These are phyloP conservation scores for Agonopterix subpropinquella DNA, from an alignment of 2,888 invertebrate species.

Conservation along the genomic window DNA sequence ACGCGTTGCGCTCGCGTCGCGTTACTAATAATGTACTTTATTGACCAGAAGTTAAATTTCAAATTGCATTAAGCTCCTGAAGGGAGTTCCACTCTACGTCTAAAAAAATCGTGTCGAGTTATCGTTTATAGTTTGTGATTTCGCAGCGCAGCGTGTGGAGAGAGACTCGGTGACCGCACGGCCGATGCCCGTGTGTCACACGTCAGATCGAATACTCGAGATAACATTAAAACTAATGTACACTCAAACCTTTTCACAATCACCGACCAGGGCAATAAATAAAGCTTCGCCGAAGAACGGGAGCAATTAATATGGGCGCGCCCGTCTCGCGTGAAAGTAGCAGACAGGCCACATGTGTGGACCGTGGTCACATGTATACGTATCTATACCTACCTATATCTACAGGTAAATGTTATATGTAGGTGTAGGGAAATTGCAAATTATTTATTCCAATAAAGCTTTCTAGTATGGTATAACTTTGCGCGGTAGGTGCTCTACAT, in stretches of 20 bases:
- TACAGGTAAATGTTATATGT: constrained; percentile 6
- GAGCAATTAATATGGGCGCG: constrained; percentile 75
- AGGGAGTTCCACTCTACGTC: too few species aligned
- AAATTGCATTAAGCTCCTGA: too few species aligned
- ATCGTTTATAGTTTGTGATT: constrained; percentile 15
- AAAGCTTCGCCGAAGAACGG: constrained; percentile 72
- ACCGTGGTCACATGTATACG: constrained; percentile 17
- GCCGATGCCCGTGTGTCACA: constrained; percentile 50
- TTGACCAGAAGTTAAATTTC: too few species aligned
- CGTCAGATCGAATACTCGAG: constrained; percentile 64
- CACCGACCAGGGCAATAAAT: constrained; percentile 68
- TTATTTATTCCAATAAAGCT: constrained; percentile 8
- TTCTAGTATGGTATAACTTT: too few species aligned
- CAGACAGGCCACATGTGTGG: constrained; percentile 51
- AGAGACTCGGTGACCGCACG: constrained; percentile 19
- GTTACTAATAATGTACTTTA: constrained; percentile 14
- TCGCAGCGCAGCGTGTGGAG: neutral
- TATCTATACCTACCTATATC: neutral
- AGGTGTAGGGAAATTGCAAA: constrained; percentile 8
- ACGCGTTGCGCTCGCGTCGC: too few species aligned
- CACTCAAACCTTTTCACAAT: constrained; percentile 71
- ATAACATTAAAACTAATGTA: constrained; percentile 71
- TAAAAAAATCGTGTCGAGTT: too few species aligned
- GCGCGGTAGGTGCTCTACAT: too few species aligned
- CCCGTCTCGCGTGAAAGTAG: constrained; percentile 68